Evolutionary conservation across 2,888 invertebrate genomes (phyloP), one percentile per base, ranked within the genome.

Genomic region (Stratiomys singularior): DNA sequence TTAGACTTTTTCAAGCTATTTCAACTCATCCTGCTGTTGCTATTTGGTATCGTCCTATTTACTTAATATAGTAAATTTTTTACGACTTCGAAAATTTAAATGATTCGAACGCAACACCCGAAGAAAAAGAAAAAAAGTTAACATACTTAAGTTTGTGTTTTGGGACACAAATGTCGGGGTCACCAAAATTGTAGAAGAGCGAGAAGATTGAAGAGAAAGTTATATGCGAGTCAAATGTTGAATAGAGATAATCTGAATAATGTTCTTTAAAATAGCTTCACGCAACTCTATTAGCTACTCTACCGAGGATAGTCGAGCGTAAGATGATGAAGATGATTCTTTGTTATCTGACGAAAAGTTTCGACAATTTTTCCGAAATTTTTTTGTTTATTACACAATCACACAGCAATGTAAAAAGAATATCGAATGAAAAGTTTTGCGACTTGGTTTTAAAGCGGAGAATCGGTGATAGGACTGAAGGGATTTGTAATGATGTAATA

Each of bases 11-110:
- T 9, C 9, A 9, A 37, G 37, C 37, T 37, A 5, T 37, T 3
- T 9, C 37, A 3, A 37, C 15, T 52, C 3, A 13, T 52, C 4
- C 52, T 52, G 7, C 52, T 52, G 52, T 18, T 52, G 52, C 52
- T 52, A 15, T 13, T 9, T 13, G 52, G 2, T 13, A 9, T 52
- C 15, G 18, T 13, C 52, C 18, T 47, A n/a, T 30, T 47, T 69
- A 69, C 47, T 69, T 69, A 69, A 37, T 30, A 60, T 13, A 60
- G 74, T 60, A 30, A 58, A 60, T 74, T 58, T 74, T 74, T 72
- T 58, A 60, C 25, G 74, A 60, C 58, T 72, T 44, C 9, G 3
- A 46, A 69, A 63, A 25, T 30, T 23, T 74, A 74, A 74, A 74
- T 60, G 60, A 74, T 60, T 74, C 18, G 27, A n/a, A 13, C 23